Conservation (phyloP, 35 echinoderm and acorn worm species). For the Stichopus chloronotus region DNA sequence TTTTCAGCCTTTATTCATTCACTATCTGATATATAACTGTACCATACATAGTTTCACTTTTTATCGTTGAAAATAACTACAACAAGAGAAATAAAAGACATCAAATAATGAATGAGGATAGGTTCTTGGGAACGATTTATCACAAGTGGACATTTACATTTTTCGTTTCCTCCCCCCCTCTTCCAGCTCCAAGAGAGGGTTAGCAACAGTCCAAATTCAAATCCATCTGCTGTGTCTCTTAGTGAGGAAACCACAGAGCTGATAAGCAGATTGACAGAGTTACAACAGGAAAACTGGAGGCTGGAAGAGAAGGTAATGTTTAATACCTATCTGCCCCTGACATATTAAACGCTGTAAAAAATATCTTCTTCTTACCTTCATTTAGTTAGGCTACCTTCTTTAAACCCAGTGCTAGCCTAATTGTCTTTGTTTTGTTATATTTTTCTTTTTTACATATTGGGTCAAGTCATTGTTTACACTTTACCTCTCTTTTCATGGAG, state of each 20-base stretch:
- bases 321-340: not conserved
- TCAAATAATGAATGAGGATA: not conserved
- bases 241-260: constrained; percentile 98
- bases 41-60: too few species aligned
- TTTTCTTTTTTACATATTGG: too few species aligned
- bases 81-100: too few species aligned
- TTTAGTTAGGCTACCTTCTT: too few species aligned
- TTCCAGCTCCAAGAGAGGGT: constrained; percentile 38
- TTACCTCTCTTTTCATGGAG: too few species aligned
- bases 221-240: constrained; percentile 48
- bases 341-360: not conserved
- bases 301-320: constrained; percentile 91
- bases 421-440: too few species aligned
- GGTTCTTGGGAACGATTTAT: not conserved
- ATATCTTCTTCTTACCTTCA: too few species aligned
- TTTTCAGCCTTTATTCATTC: too few species aligned
- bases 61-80: too few species aligned
- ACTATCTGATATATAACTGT: too few species aligned
- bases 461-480: too few species aligned
- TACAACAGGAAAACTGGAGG: constrained; percentile 91
- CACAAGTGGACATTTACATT: not conserved
- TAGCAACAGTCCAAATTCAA: not conserved
- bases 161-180: not conserved
- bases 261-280: constrained; percentile 83
- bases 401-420: too few species aligned